Conservation (phyloP, 2,888 invertebrate species). For the Apamea anceps region DNA sequence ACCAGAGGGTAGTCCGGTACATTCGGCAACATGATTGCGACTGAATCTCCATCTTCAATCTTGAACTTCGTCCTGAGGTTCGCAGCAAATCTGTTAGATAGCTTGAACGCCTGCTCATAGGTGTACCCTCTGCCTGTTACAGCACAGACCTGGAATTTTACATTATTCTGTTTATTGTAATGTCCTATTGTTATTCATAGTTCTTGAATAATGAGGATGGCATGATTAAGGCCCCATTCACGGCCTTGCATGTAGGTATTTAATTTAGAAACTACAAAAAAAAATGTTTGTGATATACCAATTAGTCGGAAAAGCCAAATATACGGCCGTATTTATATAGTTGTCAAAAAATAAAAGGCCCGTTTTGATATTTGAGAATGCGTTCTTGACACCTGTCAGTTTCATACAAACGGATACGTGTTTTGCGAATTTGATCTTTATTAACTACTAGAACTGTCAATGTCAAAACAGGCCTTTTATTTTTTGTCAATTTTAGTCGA, state of each 20-base stretch:
- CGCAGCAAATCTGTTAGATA: conserved; percentile 92
- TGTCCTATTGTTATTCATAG: neutral
- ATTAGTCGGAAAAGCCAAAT: neutral
- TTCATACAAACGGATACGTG: too few species aligned
- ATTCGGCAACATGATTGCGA: conserved; percentile 94
- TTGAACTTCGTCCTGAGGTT: conserved; percentile 92
- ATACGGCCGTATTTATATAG: neutral
- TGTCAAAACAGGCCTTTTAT: too few species aligned
- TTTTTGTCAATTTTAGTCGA: neutral
- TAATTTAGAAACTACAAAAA: too few species aligned
- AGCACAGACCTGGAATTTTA: conserved; percentile 92
- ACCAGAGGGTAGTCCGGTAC: conserved; percentile 93
- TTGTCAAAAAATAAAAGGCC: too few species aligned
- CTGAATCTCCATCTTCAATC: conserved; percentile 91
- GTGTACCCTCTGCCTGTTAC: conserved; percentile 93
- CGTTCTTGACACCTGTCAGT: too few species aligned
- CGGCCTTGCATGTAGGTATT: neutral
- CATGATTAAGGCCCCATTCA: neutral
- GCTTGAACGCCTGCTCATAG: conserved; percentile 91
- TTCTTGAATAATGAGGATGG: neutral
- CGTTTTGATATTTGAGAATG: too few species aligned
- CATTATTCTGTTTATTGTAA: neutral
- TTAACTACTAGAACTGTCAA: too few species aligned
- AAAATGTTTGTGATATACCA: neutral
- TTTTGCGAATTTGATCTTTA: too few species aligned